Conservation (phyloP, 2,888 invertebrate species). For the Mythimna ferrago region DNA sequence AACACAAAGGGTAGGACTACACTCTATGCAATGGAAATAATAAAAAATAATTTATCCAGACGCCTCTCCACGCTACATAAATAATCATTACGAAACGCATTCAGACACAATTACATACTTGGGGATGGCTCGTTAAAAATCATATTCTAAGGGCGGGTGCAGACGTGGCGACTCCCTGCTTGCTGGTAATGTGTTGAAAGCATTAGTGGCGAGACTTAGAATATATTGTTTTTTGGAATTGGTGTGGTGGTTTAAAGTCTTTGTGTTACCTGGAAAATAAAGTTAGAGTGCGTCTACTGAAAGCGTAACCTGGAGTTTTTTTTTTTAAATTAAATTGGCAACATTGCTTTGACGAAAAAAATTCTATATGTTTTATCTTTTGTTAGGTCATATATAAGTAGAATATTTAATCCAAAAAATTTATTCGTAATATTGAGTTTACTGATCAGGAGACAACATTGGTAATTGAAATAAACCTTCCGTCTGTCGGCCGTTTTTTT, state of each 20-base stretch:
- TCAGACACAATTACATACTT: constrained; percentile 85
- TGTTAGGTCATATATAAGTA: neutral
- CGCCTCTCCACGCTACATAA: constrained; percentile 77
- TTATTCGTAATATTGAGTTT: too few relatives aligned
- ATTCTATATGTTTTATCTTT: neutral
- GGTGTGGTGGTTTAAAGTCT: constrained; percentile 26
- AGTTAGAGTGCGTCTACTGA: too few relatives aligned
- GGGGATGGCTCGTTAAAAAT: constrained; percentile 83
- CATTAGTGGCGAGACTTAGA: constrained; percentile 51
- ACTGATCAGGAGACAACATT: too few relatives aligned
- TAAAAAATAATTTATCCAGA: constrained; percentile 83
- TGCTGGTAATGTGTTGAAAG: constrained; percentile 55
- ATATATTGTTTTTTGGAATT: constrained; percentile 49
- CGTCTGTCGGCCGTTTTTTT: too few relatives aligned
- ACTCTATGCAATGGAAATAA: constrained; percentile 74
- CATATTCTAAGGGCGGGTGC: constrained; percentile 75
- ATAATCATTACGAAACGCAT: constrained; percentile 84
- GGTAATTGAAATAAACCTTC: too few relatives aligned
- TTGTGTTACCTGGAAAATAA: neutral
- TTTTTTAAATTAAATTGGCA: too few relatives aligned
- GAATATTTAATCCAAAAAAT: too few relatives aligned
- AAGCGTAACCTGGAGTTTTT: too few relatives aligned
- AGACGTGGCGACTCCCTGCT: constrained; percentile 58
- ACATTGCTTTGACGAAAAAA: too few relatives aligned
- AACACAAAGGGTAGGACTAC: constrained; percentile 52